phyloP scores from a whole-genome alignment of 92 coral and sea anemone genomes.

The Micromussa lordhowensis region DNA sequence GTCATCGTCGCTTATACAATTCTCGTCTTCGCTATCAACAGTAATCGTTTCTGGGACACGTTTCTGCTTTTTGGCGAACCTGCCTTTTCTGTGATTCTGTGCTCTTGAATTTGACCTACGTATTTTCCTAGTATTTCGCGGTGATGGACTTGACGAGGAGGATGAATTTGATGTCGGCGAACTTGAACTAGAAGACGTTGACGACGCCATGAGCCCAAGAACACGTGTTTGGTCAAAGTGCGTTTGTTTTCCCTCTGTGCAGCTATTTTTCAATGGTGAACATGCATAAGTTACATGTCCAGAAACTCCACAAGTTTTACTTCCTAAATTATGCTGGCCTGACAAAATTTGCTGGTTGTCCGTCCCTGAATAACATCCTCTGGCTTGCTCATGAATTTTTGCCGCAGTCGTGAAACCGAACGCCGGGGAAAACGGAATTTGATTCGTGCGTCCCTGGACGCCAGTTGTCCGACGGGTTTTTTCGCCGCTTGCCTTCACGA shows the following conservation, averaged over 20 bases:
- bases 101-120: background rate
- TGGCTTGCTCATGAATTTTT: slow-evolving; percentile 8
- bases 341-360: background rate
- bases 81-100: background rate
- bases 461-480: background rate
- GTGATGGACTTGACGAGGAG: background rate
- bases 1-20: slow-evolving; percentile 12
- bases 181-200: slow-evolving; percentile 10
- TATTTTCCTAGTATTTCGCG: background rate
- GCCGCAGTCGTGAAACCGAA: slow-evolving; percentile 38
- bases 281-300: background rate
- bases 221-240: slow-evolving; percentile 14
- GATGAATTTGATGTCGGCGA: background rate
- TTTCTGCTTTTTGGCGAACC: background rate
- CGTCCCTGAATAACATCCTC: background rate
- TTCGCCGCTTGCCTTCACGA: slow-evolving; percentile 1
- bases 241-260: background rate
- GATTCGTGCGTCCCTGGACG: background rate
- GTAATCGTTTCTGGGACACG: background rate
- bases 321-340: background rate
- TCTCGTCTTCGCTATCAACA: slow-evolving; percentile 13
- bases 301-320: background rate
- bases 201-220: background rate
- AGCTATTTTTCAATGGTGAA: background rate
- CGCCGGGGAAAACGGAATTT: background rate